Conservation (phyloP, 2,888 invertebrate species). For the Thalpophila matura region DNA sequence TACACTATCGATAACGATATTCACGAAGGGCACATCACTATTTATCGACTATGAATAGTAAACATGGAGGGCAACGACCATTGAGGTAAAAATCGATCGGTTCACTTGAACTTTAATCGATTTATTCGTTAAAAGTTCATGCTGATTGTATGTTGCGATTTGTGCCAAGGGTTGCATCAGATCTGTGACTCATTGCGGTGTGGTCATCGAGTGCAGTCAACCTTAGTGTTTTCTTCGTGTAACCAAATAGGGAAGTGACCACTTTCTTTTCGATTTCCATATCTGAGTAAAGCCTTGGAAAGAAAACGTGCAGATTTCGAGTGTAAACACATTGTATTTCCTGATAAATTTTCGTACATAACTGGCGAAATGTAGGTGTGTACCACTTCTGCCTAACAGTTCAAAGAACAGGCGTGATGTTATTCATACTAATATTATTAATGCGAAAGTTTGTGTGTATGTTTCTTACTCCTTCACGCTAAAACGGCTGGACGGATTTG, state of each 20-base stretch:
- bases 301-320: neutral
- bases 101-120: slow-evolving; percentile 48
- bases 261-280: slow-evolving; percentile 16
- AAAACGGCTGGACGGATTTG: no score
- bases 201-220: slow-evolving; percentile 26
- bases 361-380: no score
- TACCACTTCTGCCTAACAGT: no score
- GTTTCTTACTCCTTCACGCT: no score
- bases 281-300: neutral
- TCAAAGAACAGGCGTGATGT: no score
- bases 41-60: slow-evolving; percentile 54
- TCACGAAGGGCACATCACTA: slow-evolving; percentile 46
- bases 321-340: neutral
- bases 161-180: slow-evolving; percentile 53
- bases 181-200: slow-evolving; percentile 23
- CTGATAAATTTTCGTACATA: no score
- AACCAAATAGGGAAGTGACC: neutral
- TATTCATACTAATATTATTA: no score
- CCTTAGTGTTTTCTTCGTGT: slow-evolving; percentile 17
- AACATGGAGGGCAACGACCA: slow-evolving; percentile 61
- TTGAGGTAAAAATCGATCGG: slow-evolving; percentile 54
- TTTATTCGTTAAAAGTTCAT: slow-evolving; percentile 32
- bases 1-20: slow-evolving; percentile 59
- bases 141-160: slow-evolving; percentile 18
- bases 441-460: no score